Base-by-base conservation (phyloP, 2,888 invertebrate genomes). In the Ceraclea dissimilis region DNA sequence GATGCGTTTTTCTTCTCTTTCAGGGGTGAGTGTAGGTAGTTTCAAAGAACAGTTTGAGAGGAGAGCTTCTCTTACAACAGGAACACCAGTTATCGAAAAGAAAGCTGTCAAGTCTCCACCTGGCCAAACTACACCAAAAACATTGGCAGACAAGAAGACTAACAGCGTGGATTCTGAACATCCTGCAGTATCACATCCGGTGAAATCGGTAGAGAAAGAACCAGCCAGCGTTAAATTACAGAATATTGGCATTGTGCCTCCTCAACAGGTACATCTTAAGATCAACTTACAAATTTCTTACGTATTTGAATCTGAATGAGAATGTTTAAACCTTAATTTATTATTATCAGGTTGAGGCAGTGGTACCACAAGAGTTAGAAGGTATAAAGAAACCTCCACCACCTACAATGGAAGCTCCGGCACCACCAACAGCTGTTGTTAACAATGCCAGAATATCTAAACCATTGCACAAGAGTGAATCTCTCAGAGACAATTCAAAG, bases 21-120 rank as follows among this genome's bases (percentile, higher is more conserved):
- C 34, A 76, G 82, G 82, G 31, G 89, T 90, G 16, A 91, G 88
- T 69, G 91, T 93, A 1, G 90, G 88, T 52, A 91, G 88, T 67
- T 91, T 88, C 64, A 92, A 91, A 65, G 87, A 88, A 65, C 90
- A 89, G 65, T 93, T 90, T 67, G 91, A 93, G 70, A 79, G 88
- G 53, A 85, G 88, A 70, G 87, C 88, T 0, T 86, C 85, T 50
- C 75, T 85, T 43, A 74, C 78, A 0, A 67, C 75, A 18, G 57
- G 58, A 17, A 66, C 74, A 2, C 31, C 51, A 5, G 43, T 44
- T 21, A 39, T 33, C 13, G 58, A 58, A 55, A 58, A 58, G 49
- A 58, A 55, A 51, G 19, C 57, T 34, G 21, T 16, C 31, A 58
- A 58, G 43, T 22, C 49, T 10, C 13, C 33, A 21, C 58, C 16